Conservation (phyloP, 2,888 invertebrate species). For the Sesia apiformis region DNA sequence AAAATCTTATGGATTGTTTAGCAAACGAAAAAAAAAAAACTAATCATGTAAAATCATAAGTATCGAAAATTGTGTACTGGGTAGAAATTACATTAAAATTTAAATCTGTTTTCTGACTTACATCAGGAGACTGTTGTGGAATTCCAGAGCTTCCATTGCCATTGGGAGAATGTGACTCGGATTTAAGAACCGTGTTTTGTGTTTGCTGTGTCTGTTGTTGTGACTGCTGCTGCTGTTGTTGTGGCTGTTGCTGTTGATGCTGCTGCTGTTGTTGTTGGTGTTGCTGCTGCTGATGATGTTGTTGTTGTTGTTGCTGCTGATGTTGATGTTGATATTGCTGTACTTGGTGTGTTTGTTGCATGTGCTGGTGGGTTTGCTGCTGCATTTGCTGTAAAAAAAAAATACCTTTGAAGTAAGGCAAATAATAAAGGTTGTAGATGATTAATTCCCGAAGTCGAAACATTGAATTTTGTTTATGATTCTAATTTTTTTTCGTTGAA, state of each 20-base stretch:
- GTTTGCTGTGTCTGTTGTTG: constrained; percentile 24
- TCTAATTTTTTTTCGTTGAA: too few relatives aligned
- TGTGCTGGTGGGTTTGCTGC: constrained; percentile 45
- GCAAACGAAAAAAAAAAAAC: too few relatives aligned
- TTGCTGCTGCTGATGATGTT: constrained; percentile 39
- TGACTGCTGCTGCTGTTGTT: constrained; percentile 32
- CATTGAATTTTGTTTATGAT: too few relatives aligned
- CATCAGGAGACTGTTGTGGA: constrained; percentile 57
- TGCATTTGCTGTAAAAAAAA: constrained; percentile 32
- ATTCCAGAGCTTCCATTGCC: constrained; percentile 54
- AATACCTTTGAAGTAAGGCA: too few relatives aligned
- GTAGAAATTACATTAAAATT: background rate
- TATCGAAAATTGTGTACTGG: too few relatives aligned
- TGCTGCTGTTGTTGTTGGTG: constrained; percentile 42
- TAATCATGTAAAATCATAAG: too few relatives aligned
- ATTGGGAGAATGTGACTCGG: constrained; percentile 65
- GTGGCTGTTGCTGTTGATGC: constrained; percentile 58
- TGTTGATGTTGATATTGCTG: constrained; percentile 46
- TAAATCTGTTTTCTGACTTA: constrained; percentile 17
- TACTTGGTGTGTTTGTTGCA: constrained; percentile 49
- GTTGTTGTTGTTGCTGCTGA: constrained; percentile 32
- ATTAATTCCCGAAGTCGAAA: too few relatives aligned
- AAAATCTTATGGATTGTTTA: too few relatives aligned
- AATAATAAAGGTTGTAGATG: too few relatives aligned
- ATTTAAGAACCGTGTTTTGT: constrained; percentile 40